These are phyloP conservation scores for Gulo gulo DNA, from an alignment of 2,113 vertebrate species.

Conservation along the genomic window DNA sequence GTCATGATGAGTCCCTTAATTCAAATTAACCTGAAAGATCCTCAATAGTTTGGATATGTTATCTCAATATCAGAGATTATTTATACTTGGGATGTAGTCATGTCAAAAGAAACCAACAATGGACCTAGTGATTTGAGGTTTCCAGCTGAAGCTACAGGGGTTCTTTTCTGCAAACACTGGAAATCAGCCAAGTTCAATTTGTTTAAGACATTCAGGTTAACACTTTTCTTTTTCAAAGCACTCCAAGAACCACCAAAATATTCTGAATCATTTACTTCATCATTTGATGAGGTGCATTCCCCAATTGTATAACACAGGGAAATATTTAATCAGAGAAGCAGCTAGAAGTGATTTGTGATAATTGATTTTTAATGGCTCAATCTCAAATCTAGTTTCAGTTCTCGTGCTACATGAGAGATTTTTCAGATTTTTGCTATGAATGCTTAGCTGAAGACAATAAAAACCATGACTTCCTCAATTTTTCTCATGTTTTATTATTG, in stretches of 20 bases:
- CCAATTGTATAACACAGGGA: slow-evolving; percentile 70
- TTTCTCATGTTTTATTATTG: neutral
- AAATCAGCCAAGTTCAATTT: slow-evolving; percentile 17
- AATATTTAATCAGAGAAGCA: slow-evolving; percentile 76
- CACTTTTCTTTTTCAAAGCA: neutral
- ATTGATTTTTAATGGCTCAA: slow-evolving; percentile 76
- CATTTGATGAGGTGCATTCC: slow-evolving; percentile 43
- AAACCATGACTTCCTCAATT: neutral
- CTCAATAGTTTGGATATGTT: neutral
- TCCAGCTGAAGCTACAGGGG: neutral
- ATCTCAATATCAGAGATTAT: neutral
- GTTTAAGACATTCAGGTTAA: neutral
- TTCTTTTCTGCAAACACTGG: neutral
- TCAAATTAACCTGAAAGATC: neutral
- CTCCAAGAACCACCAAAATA: neutral
- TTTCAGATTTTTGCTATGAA: slow-evolving; percentile 42
- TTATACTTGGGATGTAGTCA: neutral
- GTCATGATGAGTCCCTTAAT: neutral
- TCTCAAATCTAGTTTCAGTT: slow-evolving; percentile 65
- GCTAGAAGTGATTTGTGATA: slow-evolving; percentile 75
- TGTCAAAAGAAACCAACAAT: neutral
- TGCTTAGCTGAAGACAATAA: neutral
- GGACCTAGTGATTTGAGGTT: neutral
- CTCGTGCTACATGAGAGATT: slow-evolving; percentile 55
- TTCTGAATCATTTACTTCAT: neutral